Evolutionary conservation across 1,140 invertebrate species (phyloP), one percentile per base, ranked within the genome.

Genomic region (Hyphantria cunea): DNA sequence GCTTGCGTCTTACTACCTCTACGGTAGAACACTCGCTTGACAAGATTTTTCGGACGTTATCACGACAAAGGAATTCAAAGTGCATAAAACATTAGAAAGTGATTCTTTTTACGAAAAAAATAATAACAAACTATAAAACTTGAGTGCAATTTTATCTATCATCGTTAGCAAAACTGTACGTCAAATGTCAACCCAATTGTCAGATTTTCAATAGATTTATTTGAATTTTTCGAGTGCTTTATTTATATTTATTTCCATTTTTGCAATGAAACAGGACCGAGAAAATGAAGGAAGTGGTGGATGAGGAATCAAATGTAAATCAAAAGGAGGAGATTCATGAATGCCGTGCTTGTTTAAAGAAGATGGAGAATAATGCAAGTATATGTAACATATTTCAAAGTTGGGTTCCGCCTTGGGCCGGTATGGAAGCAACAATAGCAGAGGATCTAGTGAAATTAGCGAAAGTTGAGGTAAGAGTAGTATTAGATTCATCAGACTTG

Each of bases 331-430:
- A 39, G 14, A 15, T 15, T 32, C 47, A 62, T n/a, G 66, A 89
- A 70, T 88, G 85, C 59, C 75, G 85, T 1, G 68, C 82, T 14
- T 89, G 86, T 65, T 72, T 84, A 6, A 66, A 80, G 62, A 68
- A 66, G 25, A 47, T 76, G 32, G 59, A 72, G 44, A 13, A 60
- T 3, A 53, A 75, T 33, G 53, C 39, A 3, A 64, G 65, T 42
- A 60, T 71, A 32, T 64, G 76, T 13, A 70, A 84, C 66, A 64
- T 89, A 47, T 86, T 81, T 53, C 74, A 82, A 70, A 31, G 64
- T n/a, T 86, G 82, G 84, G 54, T 55, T 11, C 71, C 74, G 10
- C 71, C 75, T n/a, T 82, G 78, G 80, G 67, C 71, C 2, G 78
- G 76, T 7, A 77, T 82, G 72, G 72, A 72, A n/a, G 63, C 53